Percentiles rank a stretch among this genome's conserved stretches.
These are phyloP conservation scores for Plecturocebus donacophilus DNA, from an alignment of 2,113 vertebrate genomes.

Conservation along the genomic window DNA sequence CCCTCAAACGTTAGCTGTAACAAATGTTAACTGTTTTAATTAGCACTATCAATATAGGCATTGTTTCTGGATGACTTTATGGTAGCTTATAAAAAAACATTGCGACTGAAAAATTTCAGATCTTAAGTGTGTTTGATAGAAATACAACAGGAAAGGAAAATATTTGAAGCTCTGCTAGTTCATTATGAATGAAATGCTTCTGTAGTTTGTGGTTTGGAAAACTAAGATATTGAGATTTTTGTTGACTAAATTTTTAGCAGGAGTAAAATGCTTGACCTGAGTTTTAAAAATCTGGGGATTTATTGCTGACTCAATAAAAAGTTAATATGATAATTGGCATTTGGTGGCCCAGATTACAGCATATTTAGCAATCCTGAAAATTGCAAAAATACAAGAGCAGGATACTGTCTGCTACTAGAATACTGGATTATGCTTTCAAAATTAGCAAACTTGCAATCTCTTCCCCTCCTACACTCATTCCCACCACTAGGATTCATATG, in stretches of 20 bases:
- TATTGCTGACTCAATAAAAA: slow-evolving; percentile 47
- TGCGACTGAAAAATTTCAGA: not conserved
- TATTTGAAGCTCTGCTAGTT: slow-evolving; percentile 42
- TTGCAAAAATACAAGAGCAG: not conserved
- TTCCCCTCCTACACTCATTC: rapidly evolving
- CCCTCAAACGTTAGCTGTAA: not conserved
- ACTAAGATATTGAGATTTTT: slow-evolving; percentile 50
- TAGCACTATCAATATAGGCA: not conserved
- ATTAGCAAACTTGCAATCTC: not conserved
- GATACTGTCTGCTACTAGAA: not conserved
- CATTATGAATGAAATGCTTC: slow-evolving; percentile 56
- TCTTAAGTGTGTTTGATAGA: not conserved
- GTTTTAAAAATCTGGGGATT: slow-evolving; percentile 52
- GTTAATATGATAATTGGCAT: not conserved
- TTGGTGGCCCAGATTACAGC: slow-evolving; percentile 34
- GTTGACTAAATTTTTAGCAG: slow-evolving; percentile 61
- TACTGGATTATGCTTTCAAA: not conserved
- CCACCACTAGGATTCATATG: not conserved
- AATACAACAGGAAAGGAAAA: slow-evolving; percentile 6
- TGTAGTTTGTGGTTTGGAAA: slow-evolving; percentile 60
- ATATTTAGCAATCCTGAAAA: slow-evolving; percentile 35
- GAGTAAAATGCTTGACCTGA: not conserved
- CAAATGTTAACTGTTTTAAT: not conserved
- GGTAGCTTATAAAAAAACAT: not conserved
- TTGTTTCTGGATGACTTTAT: not conserved